phyloP scores from a whole-genome alignment of 2,888 invertebrate species.

The Troilus luridus region DNA sequence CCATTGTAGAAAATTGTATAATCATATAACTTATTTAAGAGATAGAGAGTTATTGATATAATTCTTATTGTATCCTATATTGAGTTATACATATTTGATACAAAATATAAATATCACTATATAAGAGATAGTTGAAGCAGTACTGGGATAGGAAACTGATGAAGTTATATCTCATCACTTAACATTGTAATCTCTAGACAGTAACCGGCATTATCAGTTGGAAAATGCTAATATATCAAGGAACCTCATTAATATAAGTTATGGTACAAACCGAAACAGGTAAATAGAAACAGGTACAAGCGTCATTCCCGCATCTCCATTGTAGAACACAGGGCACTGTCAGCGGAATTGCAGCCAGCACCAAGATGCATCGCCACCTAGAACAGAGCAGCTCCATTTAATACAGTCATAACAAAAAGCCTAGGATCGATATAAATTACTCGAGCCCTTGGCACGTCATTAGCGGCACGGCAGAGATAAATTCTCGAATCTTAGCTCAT shows the following conservation, averaged over 20 bases:
- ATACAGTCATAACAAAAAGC: not conserved
- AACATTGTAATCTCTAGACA: too few species aligned
- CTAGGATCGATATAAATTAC: constrained; percentile 22
- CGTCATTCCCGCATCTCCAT: not conserved
- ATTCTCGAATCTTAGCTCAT: constrained; percentile 9
- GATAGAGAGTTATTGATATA: too few species aligned
- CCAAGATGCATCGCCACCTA: not conserved
- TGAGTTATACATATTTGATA: too few species aligned
- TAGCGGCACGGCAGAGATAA: not conserved
- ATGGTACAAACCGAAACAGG: not conserved
- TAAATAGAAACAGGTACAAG: not conserved
- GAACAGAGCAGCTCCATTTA: not conserved
- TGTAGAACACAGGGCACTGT: not conserved
- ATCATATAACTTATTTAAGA: too few species aligned
- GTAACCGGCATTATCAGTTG: not conserved
- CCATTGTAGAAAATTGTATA: too few species aligned
- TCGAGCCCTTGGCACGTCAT: not conserved
- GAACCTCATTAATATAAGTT: not conserved
- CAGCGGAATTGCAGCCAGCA: not conserved
- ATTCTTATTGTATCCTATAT: too few species aligned
- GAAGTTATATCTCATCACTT: too few species aligned
- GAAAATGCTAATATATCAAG: not conserved
- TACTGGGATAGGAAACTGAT: too few species aligned
- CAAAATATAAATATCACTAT: too few species aligned
- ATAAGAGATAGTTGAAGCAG: too few species aligned